Base-by-base conservation (phyloP, 37 sponge, comb jelly and placozoan species). In the Chondrosia reniformis region DNA sequence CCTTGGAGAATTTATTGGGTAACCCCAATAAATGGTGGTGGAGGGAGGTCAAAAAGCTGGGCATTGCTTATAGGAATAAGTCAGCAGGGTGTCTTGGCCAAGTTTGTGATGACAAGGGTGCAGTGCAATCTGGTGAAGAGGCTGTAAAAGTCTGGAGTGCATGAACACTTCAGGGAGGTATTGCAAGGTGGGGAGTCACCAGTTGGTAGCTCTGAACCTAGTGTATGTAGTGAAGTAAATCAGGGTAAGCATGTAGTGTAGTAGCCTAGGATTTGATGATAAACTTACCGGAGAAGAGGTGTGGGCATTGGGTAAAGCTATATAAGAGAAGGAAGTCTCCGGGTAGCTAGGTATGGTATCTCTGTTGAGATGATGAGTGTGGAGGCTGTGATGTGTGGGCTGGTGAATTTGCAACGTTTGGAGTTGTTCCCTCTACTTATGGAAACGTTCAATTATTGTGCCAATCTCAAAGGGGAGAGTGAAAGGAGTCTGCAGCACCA, bases 141-240 rank as follows among this genome's bases (percentile, higher is more conserved):
- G 52, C 52, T 49, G 52, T 49, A 49, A 49, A 49, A 49, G 52
- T 49, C 52, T 49, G 52, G 52, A 49, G 52, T 49, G n/a, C n/a
- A n/a, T n/a, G 52, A 49, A 49, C 52, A 49, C 52, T 49, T 49
- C 15, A 49, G 15, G 52, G 52, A 49, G 52, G 52, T 49, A 49
- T 49, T 49, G 15, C 52, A 49, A n/a, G n/a, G n/a, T n/a, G n/a
- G 52, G 15, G 52, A 49, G 15, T 49, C 52, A 15, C 15, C 15
- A 15, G 52, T 10, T 49, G 52, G 52, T 49, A 19, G 52, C 15
- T 49, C 52, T 10, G 52, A 49, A 49, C 15, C 52, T 49, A 49
- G 52, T 49, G 52, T 49, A 49, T 49, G 52, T 49, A 49, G 52
- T 49, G 52, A 49, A 49, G 52, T 49, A 49, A 49, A 10, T 49